These are phyloP conservation scores for Rhabdomys pumilio DNA, from an alignment of 2,797 vertebrate genomes.

Conservation along the genomic window DNA sequence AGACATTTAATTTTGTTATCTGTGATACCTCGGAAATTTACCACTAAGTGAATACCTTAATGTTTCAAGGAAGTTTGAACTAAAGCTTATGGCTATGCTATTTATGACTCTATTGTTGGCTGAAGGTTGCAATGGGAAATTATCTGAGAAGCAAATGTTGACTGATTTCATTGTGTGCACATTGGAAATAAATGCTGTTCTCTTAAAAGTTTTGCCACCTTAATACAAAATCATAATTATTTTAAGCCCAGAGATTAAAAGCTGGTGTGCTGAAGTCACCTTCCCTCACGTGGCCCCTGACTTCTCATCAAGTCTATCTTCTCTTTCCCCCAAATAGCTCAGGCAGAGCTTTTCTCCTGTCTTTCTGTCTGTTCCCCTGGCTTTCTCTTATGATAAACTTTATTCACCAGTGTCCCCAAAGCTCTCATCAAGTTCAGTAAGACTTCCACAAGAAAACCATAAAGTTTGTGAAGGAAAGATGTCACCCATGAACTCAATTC, in stretches of 20 bases:
- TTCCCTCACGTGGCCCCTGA: constrained; percentile 1
- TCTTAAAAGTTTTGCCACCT: background rate
- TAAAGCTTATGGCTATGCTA: background rate
- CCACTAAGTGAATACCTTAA: background rate
- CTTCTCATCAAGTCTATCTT: constrained; percentile 20
- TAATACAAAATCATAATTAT: constrained; percentile 47
- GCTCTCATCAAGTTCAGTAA: constrained; percentile 46
- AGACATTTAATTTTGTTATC: constrained; percentile 63
- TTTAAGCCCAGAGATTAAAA: constrained; percentile 46
- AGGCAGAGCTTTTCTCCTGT: background rate
- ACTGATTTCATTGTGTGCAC: constrained; percentile 14
- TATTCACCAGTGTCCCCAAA: background rate
- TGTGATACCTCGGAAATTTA: background rate
- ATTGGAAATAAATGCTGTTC: constrained; percentile 28
- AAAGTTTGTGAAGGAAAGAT: constrained; percentile 10
- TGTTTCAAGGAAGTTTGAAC: constrained; percentile 34
- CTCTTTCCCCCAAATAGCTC: background rate
- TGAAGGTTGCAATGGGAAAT: background rate
- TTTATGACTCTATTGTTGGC: background rate
- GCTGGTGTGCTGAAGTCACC: background rate
- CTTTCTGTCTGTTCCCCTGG: background rate
- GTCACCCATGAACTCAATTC: background rate
- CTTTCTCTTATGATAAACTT: background rate
- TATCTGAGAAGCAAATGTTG: constrained; percentile 61
- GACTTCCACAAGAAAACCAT: constrained; percentile 61